Percentiles rank a stretch among this genome's conserved stretches.
phyloP scores from a whole-genome alignment of 2,113 vertebrate genomes.

The Gambusia holbrooki region DNA sequence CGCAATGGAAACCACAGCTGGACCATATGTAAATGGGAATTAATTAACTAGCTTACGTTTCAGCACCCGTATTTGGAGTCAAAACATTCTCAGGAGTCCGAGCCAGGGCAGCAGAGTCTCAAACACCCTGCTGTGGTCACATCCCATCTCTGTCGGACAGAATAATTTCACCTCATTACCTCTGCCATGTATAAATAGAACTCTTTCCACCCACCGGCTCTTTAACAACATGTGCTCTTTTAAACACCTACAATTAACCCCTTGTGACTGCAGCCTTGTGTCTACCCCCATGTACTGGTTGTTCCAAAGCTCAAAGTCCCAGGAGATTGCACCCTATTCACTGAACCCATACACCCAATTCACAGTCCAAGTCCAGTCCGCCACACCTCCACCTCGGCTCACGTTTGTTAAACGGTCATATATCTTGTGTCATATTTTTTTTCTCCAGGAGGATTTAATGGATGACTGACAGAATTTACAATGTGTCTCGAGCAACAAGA shows the following conservation, averaged over 20 bases:
- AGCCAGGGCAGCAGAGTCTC: slow-evolving; percentile 82
- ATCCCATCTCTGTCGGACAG: slow-evolving; percentile 86
- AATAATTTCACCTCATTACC: slow-evolving; percentile 97
- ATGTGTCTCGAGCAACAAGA: slow-evolving; percentile 63
- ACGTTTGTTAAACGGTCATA: slow-evolving; percentile 71
- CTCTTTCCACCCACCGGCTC: slow-evolving; percentile 85
- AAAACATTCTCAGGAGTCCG: slow-evolving; percentile 87
- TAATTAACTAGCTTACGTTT: slow-evolving; percentile 89
- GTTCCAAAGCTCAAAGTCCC: slow-evolving; percentile 38
- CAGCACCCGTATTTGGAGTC: slow-evolving; percentile 86
- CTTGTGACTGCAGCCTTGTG: slow-evolving; percentile 77
- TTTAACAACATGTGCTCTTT: slow-evolving; percentile 84
- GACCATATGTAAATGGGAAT: slow-evolving; percentile 91
- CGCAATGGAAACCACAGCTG: slow-evolving; percentile 80
- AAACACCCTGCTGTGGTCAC: slow-evolving; percentile 80
- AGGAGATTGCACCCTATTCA: slow-evolving; percentile 48
- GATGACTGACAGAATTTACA: slow-evolving; percentile 76
- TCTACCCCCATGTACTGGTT: slow-evolving; percentile 58
- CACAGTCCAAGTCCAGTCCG: slow-evolving; percentile 42
- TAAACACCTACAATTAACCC: slow-evolving; percentile 83
- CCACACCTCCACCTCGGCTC: slow-evolving; percentile 56
- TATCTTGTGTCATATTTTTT: slow-evolving; percentile 75
- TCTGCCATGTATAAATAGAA: slow-evolving; percentile 90
- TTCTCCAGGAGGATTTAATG: slow-evolving; percentile 75
- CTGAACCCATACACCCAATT: slow-evolving; percentile 57